Percentiles rank a stretch among this genome's conserved stretches.
phyloP scores from a whole-genome alignment of 2,113 vertebrate species.

The Asarcornis scutulata region DNA sequence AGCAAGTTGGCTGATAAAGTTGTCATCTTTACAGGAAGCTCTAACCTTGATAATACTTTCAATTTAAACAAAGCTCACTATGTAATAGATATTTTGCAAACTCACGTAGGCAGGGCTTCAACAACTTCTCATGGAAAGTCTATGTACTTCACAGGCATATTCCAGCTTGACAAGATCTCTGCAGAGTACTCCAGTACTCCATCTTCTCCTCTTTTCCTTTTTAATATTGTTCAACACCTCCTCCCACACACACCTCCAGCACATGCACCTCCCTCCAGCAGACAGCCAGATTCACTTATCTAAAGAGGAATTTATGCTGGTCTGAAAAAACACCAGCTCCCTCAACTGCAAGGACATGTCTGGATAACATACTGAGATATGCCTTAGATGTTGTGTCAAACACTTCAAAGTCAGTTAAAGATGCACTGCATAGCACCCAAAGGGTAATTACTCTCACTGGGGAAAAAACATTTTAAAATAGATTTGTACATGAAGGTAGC shows the following conservation, averaged over 20 bases:
- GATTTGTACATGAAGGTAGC: background rate
- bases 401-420: background rate
- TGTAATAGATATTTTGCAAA: background rate
- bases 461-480: background rate
- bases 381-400: background rate
- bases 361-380: background rate
- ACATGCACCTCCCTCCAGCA: background rate
- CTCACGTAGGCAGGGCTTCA: background rate
- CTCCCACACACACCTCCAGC: background rate
- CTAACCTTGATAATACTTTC: background rate
- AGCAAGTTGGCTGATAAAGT: background rate
- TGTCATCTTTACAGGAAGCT: background rate
- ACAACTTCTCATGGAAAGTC: background rate
- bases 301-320: conserved; percentile 16
- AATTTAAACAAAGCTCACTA: background rate
- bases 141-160: background rate
- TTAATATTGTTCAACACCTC: background rate
- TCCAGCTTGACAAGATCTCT: background rate
- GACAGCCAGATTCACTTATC: background rate
- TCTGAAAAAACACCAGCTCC: conserved; percentile 8
- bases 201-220: background rate
- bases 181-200: background rate
- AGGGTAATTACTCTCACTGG: background rate
- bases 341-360: background rate
- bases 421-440: background rate